Evolutionary conservation across 2,888 invertebrate species (phyloP).

Genomic region (Lochmaea capreae): DNA sequence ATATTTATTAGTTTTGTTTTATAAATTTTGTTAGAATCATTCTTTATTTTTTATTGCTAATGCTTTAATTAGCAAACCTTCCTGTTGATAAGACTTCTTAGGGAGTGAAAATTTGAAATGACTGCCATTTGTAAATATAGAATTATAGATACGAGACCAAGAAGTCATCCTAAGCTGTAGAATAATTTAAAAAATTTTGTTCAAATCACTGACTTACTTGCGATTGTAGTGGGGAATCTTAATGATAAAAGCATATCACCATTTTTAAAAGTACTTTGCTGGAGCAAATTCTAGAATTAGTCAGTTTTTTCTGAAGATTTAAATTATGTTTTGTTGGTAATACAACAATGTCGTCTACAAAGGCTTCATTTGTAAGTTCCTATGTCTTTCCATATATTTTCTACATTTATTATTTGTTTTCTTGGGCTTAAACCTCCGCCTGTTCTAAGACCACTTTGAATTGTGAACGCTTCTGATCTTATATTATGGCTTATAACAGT

Average conservation of each 20-base stretch:
- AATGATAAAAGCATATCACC: constrained; percentile 29
- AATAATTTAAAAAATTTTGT: constrained; percentile 2
- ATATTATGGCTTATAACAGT: no score
- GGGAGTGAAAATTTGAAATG: constrained; percentile 47
- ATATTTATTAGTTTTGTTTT: constrained; percentile 32
- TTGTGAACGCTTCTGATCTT: no score
- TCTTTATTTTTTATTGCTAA: constrained; percentile 27
- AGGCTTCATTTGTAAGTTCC: no score
- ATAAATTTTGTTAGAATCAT: constrained; percentile 21
- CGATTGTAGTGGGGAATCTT: background rate
- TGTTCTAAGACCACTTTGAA: no score
- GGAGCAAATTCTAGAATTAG: no score
- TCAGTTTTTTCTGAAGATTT: no score
- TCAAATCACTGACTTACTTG: constrained; percentile 19
- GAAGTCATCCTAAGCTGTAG: constrained; percentile 15
- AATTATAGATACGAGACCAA: constrained; percentile 46
- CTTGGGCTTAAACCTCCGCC: no score
- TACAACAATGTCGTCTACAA: no score
- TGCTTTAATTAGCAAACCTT: constrained; percentile 46
- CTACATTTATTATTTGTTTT: no score
- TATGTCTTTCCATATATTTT: no score
- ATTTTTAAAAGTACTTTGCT: background rate
- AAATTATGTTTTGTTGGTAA: no score
- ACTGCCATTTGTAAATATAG: constrained; percentile 62
- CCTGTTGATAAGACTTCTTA: constrained; percentile 51